phyloP scores from a whole-genome alignment of 2,797 vertebrate genomes.

The Eutrigla gurnardus region DNA sequence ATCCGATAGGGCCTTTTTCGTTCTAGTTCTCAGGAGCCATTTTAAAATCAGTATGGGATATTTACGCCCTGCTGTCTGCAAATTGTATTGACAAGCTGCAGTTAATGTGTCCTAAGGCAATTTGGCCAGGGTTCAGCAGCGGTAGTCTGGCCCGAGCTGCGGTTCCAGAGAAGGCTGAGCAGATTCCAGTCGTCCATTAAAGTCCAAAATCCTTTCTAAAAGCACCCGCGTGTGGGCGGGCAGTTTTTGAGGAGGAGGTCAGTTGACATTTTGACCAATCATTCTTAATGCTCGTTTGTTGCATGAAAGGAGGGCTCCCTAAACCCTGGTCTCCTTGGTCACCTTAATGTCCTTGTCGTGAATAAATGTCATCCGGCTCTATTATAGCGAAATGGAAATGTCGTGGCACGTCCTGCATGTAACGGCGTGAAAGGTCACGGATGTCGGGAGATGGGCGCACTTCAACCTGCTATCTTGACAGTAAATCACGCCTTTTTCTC shows the following conservation, averaged over 20 bases:
- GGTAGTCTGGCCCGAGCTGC: conserved; percentile 56
- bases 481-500: conserved; percentile 44
- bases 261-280: conserved; percentile 23
- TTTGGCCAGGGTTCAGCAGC: conserved; percentile 67
- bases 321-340: not conserved
- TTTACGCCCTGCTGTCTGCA: conserved; percentile 52
- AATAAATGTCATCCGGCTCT: conserved; percentile 10
- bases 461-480: conserved; percentile 13
- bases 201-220: conserved; percentile 60
- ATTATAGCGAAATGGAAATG: not conserved
- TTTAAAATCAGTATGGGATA: conserved; percentile 48
- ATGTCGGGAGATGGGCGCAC: conserved; percentile 20
- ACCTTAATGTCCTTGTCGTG: conserved; percentile 13
- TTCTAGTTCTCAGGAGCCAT: conserved; percentile 25
- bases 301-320: not conserved
- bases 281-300: not conserved
- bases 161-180: conserved; percentile 51
- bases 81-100: conserved; percentile 71
- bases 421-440: conserved; percentile 32
- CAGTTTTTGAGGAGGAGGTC: conserved; percentile 10
- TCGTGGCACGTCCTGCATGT: not conserved
- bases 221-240: conserved; percentile 36
- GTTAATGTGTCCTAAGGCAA: conserved; percentile 69
- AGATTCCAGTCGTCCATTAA: conserved; percentile 65
- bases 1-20: not conserved